Conservation (phyloP, 1,140 invertebrate genomes). For the Psilanteris sp. region DNA sequence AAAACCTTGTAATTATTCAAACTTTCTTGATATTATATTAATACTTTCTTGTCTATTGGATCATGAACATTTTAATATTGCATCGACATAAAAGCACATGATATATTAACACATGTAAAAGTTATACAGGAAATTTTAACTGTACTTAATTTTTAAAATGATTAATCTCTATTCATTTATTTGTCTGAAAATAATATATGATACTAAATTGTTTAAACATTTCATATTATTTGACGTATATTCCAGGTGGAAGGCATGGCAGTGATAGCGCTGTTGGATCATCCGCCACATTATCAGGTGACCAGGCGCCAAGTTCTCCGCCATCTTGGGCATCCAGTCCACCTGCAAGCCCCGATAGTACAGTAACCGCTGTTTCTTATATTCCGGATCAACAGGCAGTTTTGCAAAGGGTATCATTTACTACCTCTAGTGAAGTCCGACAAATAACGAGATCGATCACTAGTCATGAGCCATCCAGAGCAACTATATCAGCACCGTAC, state of each 20-base stretch:
- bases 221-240: not conserved
- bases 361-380: conserved; percentile 80
- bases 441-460: conserved; percentile 78
- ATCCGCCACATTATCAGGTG: conserved; percentile 80
- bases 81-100: no score
- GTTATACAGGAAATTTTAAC: no score
- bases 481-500: conserved; percentile 67
- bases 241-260: conserved; percentile 74
- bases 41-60: no score
- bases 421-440: conserved; percentile 81
- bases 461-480: conserved; percentile 71
- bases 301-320: conserved; percentile 81
- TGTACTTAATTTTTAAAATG: no score
- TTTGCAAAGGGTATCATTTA: conserved; percentile 82
- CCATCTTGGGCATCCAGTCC: conserved; percentile 83
- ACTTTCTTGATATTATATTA: no score
- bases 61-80: no score
- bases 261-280: conserved; percentile 83
- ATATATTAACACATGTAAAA: no score
- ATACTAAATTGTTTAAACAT: no score
- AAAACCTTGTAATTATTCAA: no score
- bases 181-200: no score
- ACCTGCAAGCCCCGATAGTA: conserved; percentile 81
- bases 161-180: no score
- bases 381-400: conserved; percentile 80